Conservation (phyloP, 2,797 vertebrate species). For the Sebastes taczanowskii region DNA sequence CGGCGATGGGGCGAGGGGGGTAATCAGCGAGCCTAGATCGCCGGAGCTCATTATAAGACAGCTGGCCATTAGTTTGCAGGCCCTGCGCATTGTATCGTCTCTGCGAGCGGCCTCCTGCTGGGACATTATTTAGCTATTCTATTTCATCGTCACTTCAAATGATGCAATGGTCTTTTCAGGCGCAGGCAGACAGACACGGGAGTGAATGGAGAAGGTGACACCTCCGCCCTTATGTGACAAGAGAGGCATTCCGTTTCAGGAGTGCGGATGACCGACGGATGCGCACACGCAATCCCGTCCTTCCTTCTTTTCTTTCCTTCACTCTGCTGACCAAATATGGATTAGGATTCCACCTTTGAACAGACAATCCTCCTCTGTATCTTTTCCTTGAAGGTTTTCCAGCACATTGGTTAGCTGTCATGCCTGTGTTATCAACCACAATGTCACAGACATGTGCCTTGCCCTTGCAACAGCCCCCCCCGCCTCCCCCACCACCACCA, state of each 20-base stretch:
- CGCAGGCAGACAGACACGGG: constrained; percentile 45
- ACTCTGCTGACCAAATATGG: constrained; percentile 7
- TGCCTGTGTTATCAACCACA: constrained; percentile 34
- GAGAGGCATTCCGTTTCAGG: constrained; percentile 41
- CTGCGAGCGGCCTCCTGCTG: constrained; percentile 73
- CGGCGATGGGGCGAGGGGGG: constrained; percentile 36
- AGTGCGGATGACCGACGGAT: constrained; percentile 9
- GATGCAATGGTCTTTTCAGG: constrained; percentile 70
- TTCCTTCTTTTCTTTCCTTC: constrained; percentile 1
- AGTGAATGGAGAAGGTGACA: constrained; percentile 64
- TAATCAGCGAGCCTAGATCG: constrained; percentile 67
- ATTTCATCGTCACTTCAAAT: constrained; percentile 79
- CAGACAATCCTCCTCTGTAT: neutral
- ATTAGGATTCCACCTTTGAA: constrained; percentile 22
- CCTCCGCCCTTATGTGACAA: constrained; percentile 53
- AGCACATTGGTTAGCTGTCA: constrained; percentile 45
- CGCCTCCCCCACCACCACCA: neutral
- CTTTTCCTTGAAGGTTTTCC: constrained; percentile 9
- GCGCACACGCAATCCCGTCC: neutral
- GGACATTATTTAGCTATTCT: constrained; percentile 82
- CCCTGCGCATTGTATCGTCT: constrained; percentile 72
- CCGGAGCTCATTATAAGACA: constrained; percentile 79
- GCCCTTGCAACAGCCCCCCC: constrained; percentile 26
- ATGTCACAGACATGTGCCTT: constrained; percentile 51
- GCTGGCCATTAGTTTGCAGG: constrained; percentile 78